Evolutionary conservation across 2,113 vertebrate genomes (phyloP).

Genomic region (Nycticryphes semicollaris): DNA sequence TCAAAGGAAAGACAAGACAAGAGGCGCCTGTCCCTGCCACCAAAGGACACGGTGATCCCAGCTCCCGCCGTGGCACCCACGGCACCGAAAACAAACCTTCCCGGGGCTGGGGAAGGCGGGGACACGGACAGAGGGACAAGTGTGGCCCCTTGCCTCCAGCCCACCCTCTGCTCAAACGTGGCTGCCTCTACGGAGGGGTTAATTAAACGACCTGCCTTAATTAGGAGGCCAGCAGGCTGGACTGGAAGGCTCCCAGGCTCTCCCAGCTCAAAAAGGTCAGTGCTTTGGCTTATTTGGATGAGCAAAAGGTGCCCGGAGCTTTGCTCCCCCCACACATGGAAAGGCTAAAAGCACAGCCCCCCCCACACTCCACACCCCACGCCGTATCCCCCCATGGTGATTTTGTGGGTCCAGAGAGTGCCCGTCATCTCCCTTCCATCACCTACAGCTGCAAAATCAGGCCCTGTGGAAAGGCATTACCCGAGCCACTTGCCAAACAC

Average conservation of each 20-base stretch:
- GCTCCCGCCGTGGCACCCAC: accelerated
- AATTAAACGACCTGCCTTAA: neutral
- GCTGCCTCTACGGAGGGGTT: too few species aligned
- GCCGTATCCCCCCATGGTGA: accelerated
- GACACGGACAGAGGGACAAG: neutral
- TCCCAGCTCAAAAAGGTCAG: neutral
- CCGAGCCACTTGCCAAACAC: neutral
- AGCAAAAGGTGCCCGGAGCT: accelerated
- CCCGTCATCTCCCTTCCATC: neutral
- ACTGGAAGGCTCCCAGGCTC: neutral
- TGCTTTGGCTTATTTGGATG: accelerated
- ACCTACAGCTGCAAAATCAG: neutral
- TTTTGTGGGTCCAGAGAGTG: neutral
- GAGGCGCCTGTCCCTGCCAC: neutral
- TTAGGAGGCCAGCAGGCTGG: neutral
- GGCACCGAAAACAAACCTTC: neutral
- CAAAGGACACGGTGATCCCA: neutral
- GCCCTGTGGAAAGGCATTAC: neutral
- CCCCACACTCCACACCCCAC: too few species aligned
- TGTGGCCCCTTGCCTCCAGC: neutral
- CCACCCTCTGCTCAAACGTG: neutral
- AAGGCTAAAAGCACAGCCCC: neutral
- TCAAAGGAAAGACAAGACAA: neutral
- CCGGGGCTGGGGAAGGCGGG: accelerated
- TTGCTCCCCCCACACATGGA: accelerated